A percentile compares a stretch with the other conserved stretches of the same genome.
Evolutionary conservation across 2,888 invertebrate species (phyloP).

Genomic region (Hylaea fasciaria): DNA sequence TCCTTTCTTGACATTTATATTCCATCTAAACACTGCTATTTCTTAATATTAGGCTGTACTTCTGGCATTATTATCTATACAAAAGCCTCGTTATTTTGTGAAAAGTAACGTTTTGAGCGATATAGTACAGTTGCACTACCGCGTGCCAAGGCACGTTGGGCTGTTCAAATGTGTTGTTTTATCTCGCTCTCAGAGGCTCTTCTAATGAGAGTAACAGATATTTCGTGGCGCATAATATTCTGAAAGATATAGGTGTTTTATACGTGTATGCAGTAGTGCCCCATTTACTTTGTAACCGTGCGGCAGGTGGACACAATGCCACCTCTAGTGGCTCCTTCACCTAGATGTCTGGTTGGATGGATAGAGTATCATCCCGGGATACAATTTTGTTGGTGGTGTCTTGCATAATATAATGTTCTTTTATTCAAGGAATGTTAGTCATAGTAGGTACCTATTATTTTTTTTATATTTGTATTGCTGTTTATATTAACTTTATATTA

Average conservation of each 20-base stretch:
- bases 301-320: constrained; percentile 53
- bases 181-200: background rate
- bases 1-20: too few relatives aligned
- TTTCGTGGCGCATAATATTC: background rate
- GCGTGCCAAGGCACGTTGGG: too few relatives aligned
- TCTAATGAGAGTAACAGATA: background rate
- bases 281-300: constrained; percentile 46
- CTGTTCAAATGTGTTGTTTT: too few relatives aligned
- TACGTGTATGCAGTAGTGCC: constrained; percentile 22
- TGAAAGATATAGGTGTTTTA: background rate
- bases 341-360: constrained; percentile 54
- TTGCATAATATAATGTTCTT: background rate
- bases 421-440: background rate
- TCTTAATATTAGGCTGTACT: too few relatives aligned
- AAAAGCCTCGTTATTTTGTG: too few relatives aligned
- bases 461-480: too few relatives aligned
- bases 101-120: too few relatives aligned
- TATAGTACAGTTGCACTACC: too few relatives aligned
- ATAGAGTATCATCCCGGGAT: constrained; percentile 46
- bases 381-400: constrained; percentile 4
- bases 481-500: too few relatives aligned
- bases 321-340: constrained; percentile 62
- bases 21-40: too few relatives aligned
- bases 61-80: too few relatives aligned
- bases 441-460: background rate